Conservation (phyloP, 2,888 invertebrate species). For the Portevinia maculata region DNA sequence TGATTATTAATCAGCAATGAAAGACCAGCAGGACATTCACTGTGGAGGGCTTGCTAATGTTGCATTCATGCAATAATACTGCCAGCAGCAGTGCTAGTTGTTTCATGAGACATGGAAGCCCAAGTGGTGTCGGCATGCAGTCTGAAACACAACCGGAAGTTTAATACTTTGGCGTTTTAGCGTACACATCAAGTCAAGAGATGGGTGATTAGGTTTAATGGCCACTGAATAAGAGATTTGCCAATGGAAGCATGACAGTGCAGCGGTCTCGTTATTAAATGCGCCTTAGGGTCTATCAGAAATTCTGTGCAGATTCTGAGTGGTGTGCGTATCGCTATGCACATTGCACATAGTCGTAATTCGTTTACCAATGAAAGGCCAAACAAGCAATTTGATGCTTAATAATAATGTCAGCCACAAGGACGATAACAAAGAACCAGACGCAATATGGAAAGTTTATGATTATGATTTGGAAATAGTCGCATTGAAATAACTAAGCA, state of each 20-base stretch:
- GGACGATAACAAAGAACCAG: slow-evolving; percentile 37
- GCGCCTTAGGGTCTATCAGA: neutral
- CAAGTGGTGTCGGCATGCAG: neutral
- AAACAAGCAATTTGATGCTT: slow-evolving; percentile 5
- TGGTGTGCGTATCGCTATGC: neutral
- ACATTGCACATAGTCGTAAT: neutral
- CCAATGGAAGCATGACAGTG: neutral
- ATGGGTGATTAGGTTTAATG: slow-evolving; percentile 62
- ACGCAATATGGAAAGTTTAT: slow-evolving; percentile 35
- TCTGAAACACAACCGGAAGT: slow-evolving; percentile 43
- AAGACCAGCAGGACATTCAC: slow-evolving; percentile 41
- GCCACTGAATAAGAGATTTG: slow-evolving; percentile 2
- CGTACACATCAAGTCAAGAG: slow-evolving; percentile 12
- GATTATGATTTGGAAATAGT: slow-evolving; percentile 27
- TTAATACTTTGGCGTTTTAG: slow-evolving; percentile 25
- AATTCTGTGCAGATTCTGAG: slow-evolving; percentile 3
- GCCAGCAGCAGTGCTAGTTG: slow-evolving; percentile 2
- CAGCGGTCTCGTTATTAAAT: slow-evolving; percentile 16
- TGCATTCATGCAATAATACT: neutral
- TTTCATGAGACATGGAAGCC: slow-evolving; percentile 15
- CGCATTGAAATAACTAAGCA: slow-evolving; percentile 7
- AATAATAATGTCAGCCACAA: slow-evolving; percentile 18
- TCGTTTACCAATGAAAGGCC: slow-evolving; percentile 10
- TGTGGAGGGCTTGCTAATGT: neutral
- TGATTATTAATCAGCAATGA: slow-evolving; percentile 67